Evolutionary conservation across 2,113 vertebrate genomes (phyloP), one percentile per base, ranked within the genome.

Genomic region (Dipodomys ordii): DNA sequence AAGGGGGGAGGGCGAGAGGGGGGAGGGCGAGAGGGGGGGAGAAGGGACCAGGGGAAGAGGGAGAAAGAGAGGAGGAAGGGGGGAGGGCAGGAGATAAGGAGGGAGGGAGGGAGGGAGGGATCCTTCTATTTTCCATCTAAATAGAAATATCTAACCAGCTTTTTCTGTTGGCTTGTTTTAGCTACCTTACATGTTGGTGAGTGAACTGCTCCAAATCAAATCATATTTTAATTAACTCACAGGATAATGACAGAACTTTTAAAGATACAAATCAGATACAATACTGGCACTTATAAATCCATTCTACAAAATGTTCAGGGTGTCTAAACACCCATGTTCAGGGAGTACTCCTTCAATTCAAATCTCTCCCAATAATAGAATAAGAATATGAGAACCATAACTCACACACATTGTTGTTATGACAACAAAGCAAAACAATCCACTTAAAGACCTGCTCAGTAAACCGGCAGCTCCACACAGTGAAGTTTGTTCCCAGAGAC

Each of bases 91-190:
- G 35, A 39, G 35, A 4, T 39, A 39, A 39, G n/a, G 23, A 80
- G 20, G 49, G 49, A 18, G 53, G 15, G 16, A 16, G 15, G 15
- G 53, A 57, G 16, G 53, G 35, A 22, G 22, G 25, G n/a, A 64
- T 30, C 6, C n/a, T 13, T 16, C 7, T 68, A 11, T 60, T 67
- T 88, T 76, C 30, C 49, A 69, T 30, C 23, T 78, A 19, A 23
- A 78, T 7, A 64, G 69, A 7, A 88, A 85, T 25, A 62, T 4
- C 20, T 57, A 25, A 64, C 62, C 62, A 72, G 39, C 12, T 46
- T 65, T 80, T 93, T 77, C 69, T 78, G 16, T 32, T 87, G n/a
- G 0, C 28, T 91, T 93, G 8, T 90, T 83, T 94, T 62, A 88
- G 23, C 46, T 89, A 30, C 19, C 53, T 30, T 27, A 27, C 10